Evolutionary conservation across 2,113 vertebrate species (phyloP), one percentile per base, ranked within the genome.

Genomic region (Talpa occidentalis): DNA sequence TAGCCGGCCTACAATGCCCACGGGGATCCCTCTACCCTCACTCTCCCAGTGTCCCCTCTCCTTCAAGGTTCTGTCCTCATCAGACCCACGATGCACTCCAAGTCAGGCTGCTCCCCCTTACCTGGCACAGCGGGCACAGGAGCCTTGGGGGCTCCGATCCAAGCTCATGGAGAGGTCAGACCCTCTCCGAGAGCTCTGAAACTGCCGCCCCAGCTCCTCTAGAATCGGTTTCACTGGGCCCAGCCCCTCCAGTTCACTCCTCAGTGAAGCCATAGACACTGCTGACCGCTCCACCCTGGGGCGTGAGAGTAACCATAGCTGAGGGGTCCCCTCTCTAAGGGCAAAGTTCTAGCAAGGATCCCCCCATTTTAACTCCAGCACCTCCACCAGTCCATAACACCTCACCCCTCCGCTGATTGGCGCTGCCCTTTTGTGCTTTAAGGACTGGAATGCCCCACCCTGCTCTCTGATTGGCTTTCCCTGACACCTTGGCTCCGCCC

Each of bases 151-250:
- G 24, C 44, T 59, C 67, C 96, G 83, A 22, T 97, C 97, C 90
- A 96, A 78, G 89, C 44, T 94, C 93, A 97, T 69, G 32, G 94
- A 37, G 28, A 92, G 76, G 49, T 97, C 97, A 12, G 95, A 74
- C 22, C 90, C 93, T 47, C 95, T 95, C 32, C 84, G 95, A n/a
- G 95, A 92, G 54, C 35, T 96, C 91, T 87, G 95, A 40, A 98
- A 80, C 9, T 98, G 97, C 67, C 92, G 83, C 10, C 96, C 96
- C 54, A 97, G 74, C 59, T 97, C 97, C 83, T 98, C 98, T 87
- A 98, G 96, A 56, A 98, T 94, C 0, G 97, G 96, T 54, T 98
- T 98, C 85, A 98, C 84, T 2, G 96, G 98, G 73, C 94, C 90
- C 93, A 98, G 96, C 6, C 94, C 97, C 83, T 98, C 96, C 72